Percentiles rank a stretch among this genome's conserved stretches.
Conservation (phyloP, 2,113 vertebrate species). For the Halcyon malimbica region DNA sequence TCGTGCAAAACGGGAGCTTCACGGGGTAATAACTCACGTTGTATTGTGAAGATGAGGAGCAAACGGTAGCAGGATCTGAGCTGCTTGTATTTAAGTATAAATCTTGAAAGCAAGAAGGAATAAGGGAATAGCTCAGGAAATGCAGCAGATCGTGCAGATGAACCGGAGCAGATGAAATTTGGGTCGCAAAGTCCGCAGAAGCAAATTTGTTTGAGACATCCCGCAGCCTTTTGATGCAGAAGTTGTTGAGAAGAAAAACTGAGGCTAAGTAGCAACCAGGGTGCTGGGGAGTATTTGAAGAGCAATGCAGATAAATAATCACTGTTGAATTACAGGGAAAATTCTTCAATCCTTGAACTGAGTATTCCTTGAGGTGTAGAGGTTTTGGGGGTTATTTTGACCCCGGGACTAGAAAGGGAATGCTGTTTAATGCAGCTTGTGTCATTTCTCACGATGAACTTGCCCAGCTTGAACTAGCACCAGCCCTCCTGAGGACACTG, state of each 20-base stretch:
- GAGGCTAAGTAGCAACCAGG: not conserved
- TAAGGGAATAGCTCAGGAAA: not conserved
- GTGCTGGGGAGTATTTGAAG: not conserved
- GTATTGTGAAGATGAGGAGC: too few species aligned
- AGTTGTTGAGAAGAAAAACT: not conserved
- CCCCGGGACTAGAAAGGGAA: not conserved
- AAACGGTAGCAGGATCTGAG: not conserved
- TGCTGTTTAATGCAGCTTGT: not conserved
- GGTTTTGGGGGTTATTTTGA: not conserved
- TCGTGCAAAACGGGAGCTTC: not conserved
- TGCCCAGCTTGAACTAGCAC: not conserved
- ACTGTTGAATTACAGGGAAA: not conserved
- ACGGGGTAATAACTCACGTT: not conserved
- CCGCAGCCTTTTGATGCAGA: not conserved
- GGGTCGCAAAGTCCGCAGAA: not conserved
- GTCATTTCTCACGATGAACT: not conserved
- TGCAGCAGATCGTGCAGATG: fast-evolving
- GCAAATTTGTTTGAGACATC: not conserved
- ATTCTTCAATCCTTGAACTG: not conserved
- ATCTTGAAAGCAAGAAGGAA: not conserved
- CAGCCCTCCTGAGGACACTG: not conserved
- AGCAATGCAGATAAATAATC: not conserved
- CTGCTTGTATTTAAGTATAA: not conserved
- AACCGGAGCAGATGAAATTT: not conserved
- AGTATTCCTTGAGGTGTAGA: not conserved